Evolutionary conservation across 2,113 vertebrate genomes (phyloP).

Genomic region (Menura novaehollandiae): DNA sequence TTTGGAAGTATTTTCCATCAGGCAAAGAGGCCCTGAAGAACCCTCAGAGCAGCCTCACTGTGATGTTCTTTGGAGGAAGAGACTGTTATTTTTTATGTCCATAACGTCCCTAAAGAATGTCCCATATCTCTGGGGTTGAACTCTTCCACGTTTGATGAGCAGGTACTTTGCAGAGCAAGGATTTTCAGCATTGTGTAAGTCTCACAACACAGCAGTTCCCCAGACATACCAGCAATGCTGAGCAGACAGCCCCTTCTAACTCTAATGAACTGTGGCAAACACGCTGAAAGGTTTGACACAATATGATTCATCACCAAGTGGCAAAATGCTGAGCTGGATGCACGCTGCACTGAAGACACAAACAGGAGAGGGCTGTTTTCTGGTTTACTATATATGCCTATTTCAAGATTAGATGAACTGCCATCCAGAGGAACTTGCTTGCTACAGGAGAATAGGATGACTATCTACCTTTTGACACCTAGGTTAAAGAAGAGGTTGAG

Average conservation of each 20-base stretch:
- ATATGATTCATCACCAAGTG: neutral
- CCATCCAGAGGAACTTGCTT: neutral
- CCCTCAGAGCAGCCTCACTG: neutral
- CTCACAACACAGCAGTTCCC: neutral
- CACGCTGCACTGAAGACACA: neutral
- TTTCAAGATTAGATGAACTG: neutral
- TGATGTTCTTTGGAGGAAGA: neutral
- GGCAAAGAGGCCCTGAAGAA: neutral
- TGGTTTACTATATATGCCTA: neutral
- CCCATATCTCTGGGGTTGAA: neutral
- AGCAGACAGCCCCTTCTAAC: neutral
- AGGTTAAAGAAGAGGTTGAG: neutral
- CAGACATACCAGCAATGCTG: rapidly evolving
- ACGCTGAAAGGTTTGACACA: neutral
- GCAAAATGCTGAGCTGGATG: neutral
- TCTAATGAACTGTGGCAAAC: neutral
- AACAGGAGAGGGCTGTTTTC: neutral
- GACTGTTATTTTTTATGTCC: neutral
- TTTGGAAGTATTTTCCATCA: neutral
- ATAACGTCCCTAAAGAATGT: neutral
- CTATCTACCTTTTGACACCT: neutral
- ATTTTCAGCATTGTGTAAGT: neutral
- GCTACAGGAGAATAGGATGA: neutral
- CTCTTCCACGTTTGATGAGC: neutral
- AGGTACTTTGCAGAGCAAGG: neutral